Evolutionary conservation across 2,797 vertebrate genomes (phyloP), one percentile per base, ranked within the genome.

Genomic region (Macroramphosus scolopax): DNA sequence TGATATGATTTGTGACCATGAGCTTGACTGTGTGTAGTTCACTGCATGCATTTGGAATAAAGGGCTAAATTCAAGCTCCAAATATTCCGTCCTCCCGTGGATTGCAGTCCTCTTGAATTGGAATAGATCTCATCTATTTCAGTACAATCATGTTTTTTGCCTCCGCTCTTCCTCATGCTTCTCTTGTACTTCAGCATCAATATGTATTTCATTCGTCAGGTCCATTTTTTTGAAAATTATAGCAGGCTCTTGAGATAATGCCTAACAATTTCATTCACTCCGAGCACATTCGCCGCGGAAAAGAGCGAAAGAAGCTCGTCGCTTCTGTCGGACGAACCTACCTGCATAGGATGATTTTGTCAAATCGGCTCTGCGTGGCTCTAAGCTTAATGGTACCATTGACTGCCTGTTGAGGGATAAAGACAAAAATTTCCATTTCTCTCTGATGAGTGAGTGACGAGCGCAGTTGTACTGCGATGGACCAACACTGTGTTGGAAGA

Each of bases 381-480:
- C 17, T 65, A 34, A 63, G 55, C 40, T n/a, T 33, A 18, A 13
- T 39, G 47, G 57, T 72, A 59, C 75, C 61, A 53, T 15, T 30
- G 36, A 50, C 47, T 73, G 53, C 50, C 60, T 18, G 13, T 38
- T 75, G 68, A 78, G 64, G 33, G 46, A 75, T 56, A 59, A 51
- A 80, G 70, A 80, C 74, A 80, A 76, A 77, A 65, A 57, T 65
- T 64, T 68, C 35, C 46, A 42, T 63, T 56, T 25, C 49, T 60
- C 64, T 68, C 62, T 41, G 28, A 55, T 64, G 72, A 77, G 74
- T 72, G 75, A 75, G 59, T 64, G 75, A 79, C 72, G 72, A 74
- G 56, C 45, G 9, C 38, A 51, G 44, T 59, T 68, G 50, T 57
- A 64, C 53, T 57, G 48, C 71, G 56, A 36, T 48, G 64, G 62